phyloP scores from a whole-genome alignment of 2,797 vertebrate species.

The Anniella stebbinsi region DNA sequence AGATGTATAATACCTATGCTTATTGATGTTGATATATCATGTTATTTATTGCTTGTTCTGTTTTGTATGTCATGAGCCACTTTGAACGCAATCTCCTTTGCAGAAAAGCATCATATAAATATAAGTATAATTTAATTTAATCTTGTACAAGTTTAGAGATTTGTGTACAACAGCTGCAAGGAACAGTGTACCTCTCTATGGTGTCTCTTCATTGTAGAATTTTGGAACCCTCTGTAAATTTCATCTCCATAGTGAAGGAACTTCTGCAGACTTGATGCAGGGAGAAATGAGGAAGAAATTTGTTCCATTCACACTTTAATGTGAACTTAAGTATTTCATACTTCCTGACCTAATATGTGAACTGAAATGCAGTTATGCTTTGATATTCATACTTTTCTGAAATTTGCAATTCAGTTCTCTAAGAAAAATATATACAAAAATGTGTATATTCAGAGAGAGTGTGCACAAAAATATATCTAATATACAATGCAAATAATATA shows the following conservation, averaged over 20 bases:
- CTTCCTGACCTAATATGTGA: no score
- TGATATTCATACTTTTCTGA: no score
- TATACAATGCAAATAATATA: no score
- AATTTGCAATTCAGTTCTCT: no score
- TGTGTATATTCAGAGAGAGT: no score
- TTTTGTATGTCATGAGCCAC: not conserved
- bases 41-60: not conserved
- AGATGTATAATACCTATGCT: not conserved
- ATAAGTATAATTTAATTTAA: not conserved
- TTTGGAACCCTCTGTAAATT: not conserved
- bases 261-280: not conserved
- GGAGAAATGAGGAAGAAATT: no score
- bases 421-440: no score
- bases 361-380: no score
- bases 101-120: not conserved
- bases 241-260: not conserved
- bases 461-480: no score
- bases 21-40: not conserved
- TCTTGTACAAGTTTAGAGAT: not conserved
- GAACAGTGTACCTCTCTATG: not conserved
- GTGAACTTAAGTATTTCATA: no score
- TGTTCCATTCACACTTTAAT: no score
- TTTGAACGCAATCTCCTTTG: not conserved
- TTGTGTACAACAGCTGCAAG: not conserved
- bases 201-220: not conserved